Conservation (phyloP, 1,140 invertebrate genomes). For the Colletes gigas region DNA sequence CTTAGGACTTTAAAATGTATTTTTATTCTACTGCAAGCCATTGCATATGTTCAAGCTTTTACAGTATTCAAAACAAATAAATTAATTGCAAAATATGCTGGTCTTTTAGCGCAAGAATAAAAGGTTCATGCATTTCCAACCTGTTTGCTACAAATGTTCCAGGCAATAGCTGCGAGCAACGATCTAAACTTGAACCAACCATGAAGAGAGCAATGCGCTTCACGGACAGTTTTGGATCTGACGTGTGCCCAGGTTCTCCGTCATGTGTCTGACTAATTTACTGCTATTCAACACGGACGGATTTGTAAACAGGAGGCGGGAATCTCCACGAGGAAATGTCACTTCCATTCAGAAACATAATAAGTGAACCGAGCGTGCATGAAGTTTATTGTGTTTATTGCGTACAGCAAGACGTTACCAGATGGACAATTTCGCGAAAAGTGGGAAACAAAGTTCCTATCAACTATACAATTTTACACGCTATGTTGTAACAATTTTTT, state of each 20-base stretch:
- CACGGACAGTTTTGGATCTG: slow-evolving; percentile 14
- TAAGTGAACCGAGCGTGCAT: background rate
- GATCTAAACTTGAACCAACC: background rate
- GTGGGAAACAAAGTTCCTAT: too few species aligned
- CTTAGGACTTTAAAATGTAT: too few species aligned
- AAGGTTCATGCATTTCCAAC: background rate
- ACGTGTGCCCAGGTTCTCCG: slow-evolving; percentile 14
- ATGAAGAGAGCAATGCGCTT: slow-evolving; percentile 34
- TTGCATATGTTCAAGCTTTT: too few species aligned
- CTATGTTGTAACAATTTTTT: too few species aligned
- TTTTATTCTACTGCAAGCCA: too few species aligned
- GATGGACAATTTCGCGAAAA: too few species aligned
- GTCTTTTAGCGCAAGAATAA: background rate
- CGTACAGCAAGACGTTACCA: too few species aligned
- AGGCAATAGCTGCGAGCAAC: background rate
- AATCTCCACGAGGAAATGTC: slow-evolving; percentile 6
- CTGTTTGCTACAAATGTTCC: background rate
- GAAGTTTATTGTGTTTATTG: background rate
- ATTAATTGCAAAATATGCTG: background rate
- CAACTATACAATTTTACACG: too few species aligned
- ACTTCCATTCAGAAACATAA: background rate
- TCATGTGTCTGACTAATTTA: slow-evolving; percentile 13
- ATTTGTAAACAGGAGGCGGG: slow-evolving; percentile 17
- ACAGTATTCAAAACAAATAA: background rate
- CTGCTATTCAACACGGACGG: background rate